A percentile compares a stretch with the other conserved stretches of the same genome.
Evolutionary conservation across 2,113 vertebrate genomes (phyloP).

Genomic region (Pelvicachromis taeniatus): DNA sequence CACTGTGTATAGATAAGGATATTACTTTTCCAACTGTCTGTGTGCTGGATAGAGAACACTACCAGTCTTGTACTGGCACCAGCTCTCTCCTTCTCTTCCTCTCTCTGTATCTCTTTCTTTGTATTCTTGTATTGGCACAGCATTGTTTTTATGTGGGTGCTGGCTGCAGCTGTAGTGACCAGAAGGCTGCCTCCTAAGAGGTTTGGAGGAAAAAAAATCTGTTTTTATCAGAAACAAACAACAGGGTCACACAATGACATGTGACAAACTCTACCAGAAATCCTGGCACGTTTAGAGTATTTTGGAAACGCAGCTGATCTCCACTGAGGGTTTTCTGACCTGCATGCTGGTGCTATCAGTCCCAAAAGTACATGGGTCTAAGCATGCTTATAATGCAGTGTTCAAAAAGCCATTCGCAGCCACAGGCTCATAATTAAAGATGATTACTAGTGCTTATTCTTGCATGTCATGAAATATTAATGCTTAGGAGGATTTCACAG

Average conservation of each 20-base stretch:
- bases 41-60: slow-evolving; percentile 43
- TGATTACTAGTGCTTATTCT: neutral
- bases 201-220: slow-evolving; percentile 11
- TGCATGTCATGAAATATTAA: neutral
- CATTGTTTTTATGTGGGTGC: slow-evolving; percentile 51
- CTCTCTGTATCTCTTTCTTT: slow-evolving; percentile 17
- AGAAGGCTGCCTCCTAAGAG: slow-evolving; percentile 54
- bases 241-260: slow-evolving; percentile 50
- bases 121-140: slow-evolving; percentile 36
- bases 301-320: slow-evolving; percentile 38
- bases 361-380: neutral
- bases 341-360: slow-evolving; percentile 10
- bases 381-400: neutral
- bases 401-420: neutral
- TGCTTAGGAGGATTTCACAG: neutral
- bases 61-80: slow-evolving; percentile 14
- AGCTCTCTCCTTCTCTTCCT: neutral
- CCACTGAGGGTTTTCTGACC: slow-evolving; percentile 35
- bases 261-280: slow-evolving; percentile 40
- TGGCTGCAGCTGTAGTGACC: slow-evolving; percentile 65
- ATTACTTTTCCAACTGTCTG: slow-evolving; percentile 27
- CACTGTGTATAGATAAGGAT: slow-evolving; percentile 11
- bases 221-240: slow-evolving; percentile 52
- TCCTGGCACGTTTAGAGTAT: slow-evolving; percentile 5
- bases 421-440: neutral